These are phyloP conservation scores for Thunnus albacares DNA, from an alignment of 2,797 vertebrate species.

Conservation along the genomic window DNA sequence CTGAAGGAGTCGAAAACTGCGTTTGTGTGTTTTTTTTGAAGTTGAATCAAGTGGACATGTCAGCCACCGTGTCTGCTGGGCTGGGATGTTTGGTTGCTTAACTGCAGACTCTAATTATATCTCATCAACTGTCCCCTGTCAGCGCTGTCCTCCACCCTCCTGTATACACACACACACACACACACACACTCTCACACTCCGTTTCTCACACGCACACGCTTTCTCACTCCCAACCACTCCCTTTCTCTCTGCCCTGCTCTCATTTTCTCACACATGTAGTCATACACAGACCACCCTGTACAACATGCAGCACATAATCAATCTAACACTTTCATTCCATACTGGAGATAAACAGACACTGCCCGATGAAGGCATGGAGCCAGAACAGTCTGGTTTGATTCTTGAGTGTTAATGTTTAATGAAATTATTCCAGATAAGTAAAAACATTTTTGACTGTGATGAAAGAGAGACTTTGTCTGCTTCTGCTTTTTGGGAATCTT, in stretches of 20 bases:
- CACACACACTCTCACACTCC: constrained; percentile 45
- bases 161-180: constrained; percentile 35
- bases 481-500: not conserved
- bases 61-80: constrained; percentile 51
- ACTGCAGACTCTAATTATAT: constrained; percentile 84
- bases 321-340: constrained; percentile 47
- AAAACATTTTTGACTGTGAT: not conserved
- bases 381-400: not conserved
- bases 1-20: constrained; percentile 7
- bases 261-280: constrained; percentile 63
- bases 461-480: not conserved
- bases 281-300: constrained; percentile 17
- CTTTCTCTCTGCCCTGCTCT: constrained; percentile 39
- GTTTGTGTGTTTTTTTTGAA: not conserved
- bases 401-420: constrained; percentile 23
- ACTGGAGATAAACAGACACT: constrained; percentile 51
- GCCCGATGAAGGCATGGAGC: constrained; percentile 14
- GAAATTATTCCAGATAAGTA: constrained; percentile 20
- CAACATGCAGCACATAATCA: constrained; percentile 57
- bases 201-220: constrained; percentile 30
- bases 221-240: constrained; percentile 43
- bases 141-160: constrained; percentile 73
- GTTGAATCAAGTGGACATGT: constrained; percentile 44
- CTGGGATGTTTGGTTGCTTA: constrained; percentile 74
- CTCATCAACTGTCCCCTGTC: constrained; percentile 82